Base-by-base conservation (phyloP, 2,113 vertebrate genomes). In the Antigone vipio region DNA sequence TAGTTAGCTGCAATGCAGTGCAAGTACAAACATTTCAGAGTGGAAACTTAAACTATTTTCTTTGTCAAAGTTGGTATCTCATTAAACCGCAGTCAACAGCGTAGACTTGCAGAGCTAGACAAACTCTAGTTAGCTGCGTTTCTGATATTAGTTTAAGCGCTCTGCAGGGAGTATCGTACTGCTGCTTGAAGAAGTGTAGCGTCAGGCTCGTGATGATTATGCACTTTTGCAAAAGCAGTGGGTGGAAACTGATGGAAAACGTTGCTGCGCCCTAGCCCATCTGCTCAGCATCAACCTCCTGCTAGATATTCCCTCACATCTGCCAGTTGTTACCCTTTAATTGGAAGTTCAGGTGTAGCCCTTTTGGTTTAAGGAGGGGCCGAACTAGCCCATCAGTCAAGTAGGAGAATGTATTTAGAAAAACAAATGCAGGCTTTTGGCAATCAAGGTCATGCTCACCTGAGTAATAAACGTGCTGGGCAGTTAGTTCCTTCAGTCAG, bases 311-410 rank as follows among this genome's bases (percentile, higher is more conserved):
- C 80, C 84, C 73, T 91, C 86, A 91, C 93, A 95, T 95, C 86
- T 97, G 93, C 93, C 95, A 94, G 93, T 92, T 95, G 91, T 96
- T 97, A 92, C 68, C 44, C 80, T 75, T 52, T 92, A 64, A 78
- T 52, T 74, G 86, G 52, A 71, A 92, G 80, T 94, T 94, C 73
- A 95, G 94, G 89, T 95, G 62, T 85, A 96, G 56, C 80, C 80
- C 69, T 91, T 95, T 87, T 91, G 89, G 91, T 78, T 95, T 72
- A 67, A 87, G 73, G 56, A 75, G 68, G 59, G 86, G 60, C 85
- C 75, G 77, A 52, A 45, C 72, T 45, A 85, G 75, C 52, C 26
- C 73, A 23, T 91, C 72, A 67, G 59, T 93, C 76, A 92, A 81
- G 52, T 4, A 60, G 49, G 40, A 89, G 53, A 82, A 60, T 8